phyloP scores from a whole-genome alignment of 2,113 vertebrate genomes.

The Indicator maculatus region DNA sequence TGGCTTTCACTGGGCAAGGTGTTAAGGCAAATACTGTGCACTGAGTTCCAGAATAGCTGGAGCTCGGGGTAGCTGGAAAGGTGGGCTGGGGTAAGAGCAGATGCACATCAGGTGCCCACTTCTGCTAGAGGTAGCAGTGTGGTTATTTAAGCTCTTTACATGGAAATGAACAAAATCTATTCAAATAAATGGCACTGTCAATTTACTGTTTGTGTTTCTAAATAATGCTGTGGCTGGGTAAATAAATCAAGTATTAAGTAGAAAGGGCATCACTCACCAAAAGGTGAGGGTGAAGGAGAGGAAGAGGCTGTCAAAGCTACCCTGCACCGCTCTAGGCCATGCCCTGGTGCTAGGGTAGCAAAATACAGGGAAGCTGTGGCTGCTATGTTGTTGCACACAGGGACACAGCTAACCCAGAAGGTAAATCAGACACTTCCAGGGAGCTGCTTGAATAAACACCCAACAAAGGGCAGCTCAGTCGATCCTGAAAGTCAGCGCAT shows the following conservation, averaged over 20 bases:
- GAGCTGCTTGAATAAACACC: background rate
- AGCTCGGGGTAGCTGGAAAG: background rate
- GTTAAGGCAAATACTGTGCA: rapidly evolving
- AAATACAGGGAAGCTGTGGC: background rate
- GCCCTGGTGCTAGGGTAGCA: background rate
- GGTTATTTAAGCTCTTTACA: background rate
- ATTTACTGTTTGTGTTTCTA: background rate
- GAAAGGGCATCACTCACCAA: background rate
- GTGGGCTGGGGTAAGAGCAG: background rate
- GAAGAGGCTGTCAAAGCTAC: background rate
- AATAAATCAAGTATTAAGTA: background rate
- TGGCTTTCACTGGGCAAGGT: background rate
- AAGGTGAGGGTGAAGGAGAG: background rate
- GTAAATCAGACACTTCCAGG: background rate
- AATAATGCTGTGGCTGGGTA: background rate
- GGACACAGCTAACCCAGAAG: background rate
- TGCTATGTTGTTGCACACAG: background rate
- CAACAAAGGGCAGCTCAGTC: conserved; percentile 19
- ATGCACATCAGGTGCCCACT: rapidly evolving
- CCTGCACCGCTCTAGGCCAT: rapidly evolving
- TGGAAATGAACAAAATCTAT: background rate
- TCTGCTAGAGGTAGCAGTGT: background rate
- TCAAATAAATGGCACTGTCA: background rate
- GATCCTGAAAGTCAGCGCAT: conserved; percentile 18
- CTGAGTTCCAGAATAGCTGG: background rate